Conservation (phyloP, 53 echinoderm and acorn worm genomes). For the Echinometra lucunter region DNA sequence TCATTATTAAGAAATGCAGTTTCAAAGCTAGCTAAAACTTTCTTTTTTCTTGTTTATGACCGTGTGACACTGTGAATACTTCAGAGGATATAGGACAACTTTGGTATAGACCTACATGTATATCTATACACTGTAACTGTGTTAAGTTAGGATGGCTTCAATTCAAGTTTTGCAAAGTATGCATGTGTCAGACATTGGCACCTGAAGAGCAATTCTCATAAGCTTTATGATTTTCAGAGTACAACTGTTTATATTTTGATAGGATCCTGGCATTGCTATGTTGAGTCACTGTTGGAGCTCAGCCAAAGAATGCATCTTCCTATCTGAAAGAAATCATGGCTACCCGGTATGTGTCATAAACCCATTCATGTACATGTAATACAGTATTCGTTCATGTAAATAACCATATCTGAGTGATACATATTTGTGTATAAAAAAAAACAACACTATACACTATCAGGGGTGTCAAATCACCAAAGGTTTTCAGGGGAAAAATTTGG, state of each 20-base stretch:
- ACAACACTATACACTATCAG: background rate
- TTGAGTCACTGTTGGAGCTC: background rate
- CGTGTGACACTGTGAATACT: no score
- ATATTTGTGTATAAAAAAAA: no score
- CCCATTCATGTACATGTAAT: background rate
- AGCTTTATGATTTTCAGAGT: background rate
- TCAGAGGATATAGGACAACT: no score
- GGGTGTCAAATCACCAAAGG: background rate
- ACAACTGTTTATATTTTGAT: conserved; percentile 18
- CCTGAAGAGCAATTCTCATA: background rate
- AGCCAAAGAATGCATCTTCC: background rate
- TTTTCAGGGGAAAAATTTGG: background rate
- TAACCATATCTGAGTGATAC: no score
- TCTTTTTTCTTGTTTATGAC: background rate
- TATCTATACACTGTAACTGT: no score
- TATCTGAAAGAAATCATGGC: background rate
- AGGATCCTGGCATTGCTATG: background rate
- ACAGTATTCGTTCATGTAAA: background rate
- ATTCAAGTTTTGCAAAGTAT: background rate
- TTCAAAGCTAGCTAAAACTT: background rate
- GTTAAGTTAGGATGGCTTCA: no score
- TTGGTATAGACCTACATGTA: no score
- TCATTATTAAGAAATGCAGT: background rate
- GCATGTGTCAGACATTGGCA: background rate
- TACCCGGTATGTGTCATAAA: no score